phyloP scores from a whole-genome alignment of 2,888 invertebrate genomes.

The Andrena marginata region DNA sequence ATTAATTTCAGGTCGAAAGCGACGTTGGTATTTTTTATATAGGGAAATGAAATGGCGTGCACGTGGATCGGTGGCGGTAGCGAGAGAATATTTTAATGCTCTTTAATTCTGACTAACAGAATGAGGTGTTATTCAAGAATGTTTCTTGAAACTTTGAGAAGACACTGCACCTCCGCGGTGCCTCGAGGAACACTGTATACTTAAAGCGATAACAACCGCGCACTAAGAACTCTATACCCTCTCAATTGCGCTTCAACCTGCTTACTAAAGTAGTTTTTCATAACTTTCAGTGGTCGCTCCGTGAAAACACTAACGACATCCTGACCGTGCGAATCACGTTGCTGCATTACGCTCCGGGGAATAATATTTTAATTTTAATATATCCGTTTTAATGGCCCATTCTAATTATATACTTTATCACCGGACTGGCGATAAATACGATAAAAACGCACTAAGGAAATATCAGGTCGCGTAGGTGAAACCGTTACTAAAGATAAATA shows the following conservation, averaged over 20 bases:
- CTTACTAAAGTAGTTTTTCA: not conserved
- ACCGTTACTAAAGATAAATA: constrained; percentile 17
- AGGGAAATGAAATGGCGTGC: not conserved
- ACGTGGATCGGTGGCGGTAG: no score
- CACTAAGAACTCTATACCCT: constrained; percentile 10
- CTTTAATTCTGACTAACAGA: not conserved
- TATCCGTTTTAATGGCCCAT: no score
- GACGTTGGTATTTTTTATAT: no score
- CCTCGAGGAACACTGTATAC: not conserved
- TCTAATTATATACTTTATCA: not conserved
- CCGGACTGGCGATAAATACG: no score
- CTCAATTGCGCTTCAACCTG: constrained; percentile 12
- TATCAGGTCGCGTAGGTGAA: not conserved
- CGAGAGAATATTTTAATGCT: not conserved
- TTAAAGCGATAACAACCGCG: constrained; percentile 15
- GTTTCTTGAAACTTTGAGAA: not conserved
- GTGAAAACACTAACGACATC: constrained; percentile 6
- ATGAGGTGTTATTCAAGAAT: not conserved
- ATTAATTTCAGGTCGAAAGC: not conserved
- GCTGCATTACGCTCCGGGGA: not conserved
- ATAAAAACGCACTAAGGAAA: not conserved
- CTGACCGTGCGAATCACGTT: not conserved
- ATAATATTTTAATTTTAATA: not conserved
- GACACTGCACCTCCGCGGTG: not conserved
- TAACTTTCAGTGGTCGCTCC: not conserved